Conservation (phyloP, 2,113 vertebrate genomes). For the Odobenus rosmarus region DNA sequence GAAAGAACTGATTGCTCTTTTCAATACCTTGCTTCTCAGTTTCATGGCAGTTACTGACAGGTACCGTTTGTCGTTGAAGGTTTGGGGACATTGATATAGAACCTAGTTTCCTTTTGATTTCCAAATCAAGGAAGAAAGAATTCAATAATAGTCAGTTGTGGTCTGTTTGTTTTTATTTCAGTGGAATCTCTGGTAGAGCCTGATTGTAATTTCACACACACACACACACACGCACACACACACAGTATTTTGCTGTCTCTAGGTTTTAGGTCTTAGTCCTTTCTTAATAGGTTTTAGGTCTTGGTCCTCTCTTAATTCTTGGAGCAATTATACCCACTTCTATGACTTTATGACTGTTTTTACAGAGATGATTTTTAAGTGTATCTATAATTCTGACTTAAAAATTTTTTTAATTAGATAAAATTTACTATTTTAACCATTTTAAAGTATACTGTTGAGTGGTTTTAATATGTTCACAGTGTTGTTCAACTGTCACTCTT, state of each 20-base stretch:
- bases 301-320: neutral
- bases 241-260: neutral
- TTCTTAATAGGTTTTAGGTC: neutral
- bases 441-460: neutral
- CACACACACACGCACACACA: neutral
- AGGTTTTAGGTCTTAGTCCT: neutral
- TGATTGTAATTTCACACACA: neutral
- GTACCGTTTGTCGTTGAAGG: conserved; percentile 76
- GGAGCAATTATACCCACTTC: neutral
- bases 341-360: neutral
- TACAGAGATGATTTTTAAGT: conserved; percentile 1
- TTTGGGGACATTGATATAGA: neutral
- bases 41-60: conserved; percentile 90
- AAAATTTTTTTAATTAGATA: neutral
- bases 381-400: neutral
- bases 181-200: neutral
- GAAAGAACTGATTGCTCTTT: conserved; percentile 91
- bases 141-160: neutral
- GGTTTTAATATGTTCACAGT: neutral
- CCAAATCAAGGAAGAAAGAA: neutral
- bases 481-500: neutral
- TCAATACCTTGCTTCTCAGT: conserved; percentile 88
- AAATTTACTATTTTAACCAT: neutral
- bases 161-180: conserved; percentile 1
- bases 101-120: neutral